Evolutionary conservation across 2,113 vertebrate genomes (phyloP), one percentile per base, ranked within the genome.

Genomic region (Emydura subglobosa): DNA sequence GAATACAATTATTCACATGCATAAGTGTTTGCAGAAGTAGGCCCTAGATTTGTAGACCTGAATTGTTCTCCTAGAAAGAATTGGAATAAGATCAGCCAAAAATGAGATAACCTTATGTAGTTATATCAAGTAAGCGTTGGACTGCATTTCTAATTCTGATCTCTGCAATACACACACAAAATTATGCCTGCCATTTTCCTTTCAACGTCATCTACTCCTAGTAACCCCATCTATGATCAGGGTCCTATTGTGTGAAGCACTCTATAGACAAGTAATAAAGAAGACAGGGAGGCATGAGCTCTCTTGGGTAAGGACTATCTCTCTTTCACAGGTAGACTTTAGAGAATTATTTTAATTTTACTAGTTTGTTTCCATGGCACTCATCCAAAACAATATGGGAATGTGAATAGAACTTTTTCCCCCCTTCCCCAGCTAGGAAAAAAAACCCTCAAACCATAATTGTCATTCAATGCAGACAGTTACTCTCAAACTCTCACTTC

Each of bases 1-100:
- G 19, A 31, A 49, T 19, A 11, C 0, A 1, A 39, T 54, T 49
- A 61, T 29, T 2, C 1, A 29, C 3, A 51, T 59, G 0, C 1
- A 49, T 68, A 25, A 3, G 17, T 47, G 22, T 17, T 19, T 1
- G 47, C 25, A 4, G 19, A 14, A 31, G 31, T 21, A 0, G 24
- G 1, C 10, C 11, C 79, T 25, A 11, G 0, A 0, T 47, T 53
- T 44, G 31, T 74, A 8, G 17, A 4, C 50, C 79, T 12, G 21
- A 19, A 14, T 39, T 9, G n/a, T 5, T 81, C 17, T 72, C n/a
- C 65, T 72, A 39, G 57, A 76, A 42, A 44, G 74, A 24, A 24
- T 11, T 50, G 21, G 50, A 22, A 21, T 16, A 12, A 81, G 31
- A 5, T 53, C 34, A 7, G 10, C 31, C 51, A 34, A 24, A 24